These are phyloP conservation scores for Tenthredo notha DNA, from an alignment of 2,888 invertebrate genomes.

Conservation along the genomic window DNA sequence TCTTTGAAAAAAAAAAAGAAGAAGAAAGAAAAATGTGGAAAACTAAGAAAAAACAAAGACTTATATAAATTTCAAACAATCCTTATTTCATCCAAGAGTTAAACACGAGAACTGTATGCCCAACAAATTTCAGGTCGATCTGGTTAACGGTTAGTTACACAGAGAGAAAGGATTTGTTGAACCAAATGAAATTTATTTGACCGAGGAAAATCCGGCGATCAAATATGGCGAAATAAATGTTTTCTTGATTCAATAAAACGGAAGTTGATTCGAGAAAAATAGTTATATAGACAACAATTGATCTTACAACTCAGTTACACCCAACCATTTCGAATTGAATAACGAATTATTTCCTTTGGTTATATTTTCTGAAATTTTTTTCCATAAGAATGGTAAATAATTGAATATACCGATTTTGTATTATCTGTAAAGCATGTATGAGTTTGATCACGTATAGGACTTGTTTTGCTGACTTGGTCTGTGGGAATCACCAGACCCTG, in stretches of 20 bases:
- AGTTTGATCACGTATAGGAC: background rate
- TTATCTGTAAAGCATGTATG: background rate
- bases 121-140: slow-evolving; percentile 31
- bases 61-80: background rate
- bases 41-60: background rate
- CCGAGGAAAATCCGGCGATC: slow-evolving; percentile 18
- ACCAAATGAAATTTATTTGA: slow-evolving; percentile 30
- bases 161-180: slow-evolving; percentile 21
- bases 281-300: background rate
- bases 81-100: background rate
- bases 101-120: slow-evolving; percentile 11
- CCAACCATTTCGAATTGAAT: background rate
- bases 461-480: background rate
- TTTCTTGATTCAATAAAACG: background rate
- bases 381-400: background rate
- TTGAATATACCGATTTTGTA: background rate
- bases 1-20: background rate
- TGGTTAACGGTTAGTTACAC: slow-evolving; percentile 35
- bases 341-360: background rate
- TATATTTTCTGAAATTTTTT: background rate
- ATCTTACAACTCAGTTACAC: background rate
- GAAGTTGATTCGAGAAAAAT: background rate
- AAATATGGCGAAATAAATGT: slow-evolving; percentile 28
- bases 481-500: slow-evolving; percentile 5
- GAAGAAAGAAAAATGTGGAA: background rate